Percentiles rank a stretch among this genome's conserved stretches.
Conservation (phyloP, 2,797 vertebrate species). For the Chaetodon trifasciatus region DNA sequence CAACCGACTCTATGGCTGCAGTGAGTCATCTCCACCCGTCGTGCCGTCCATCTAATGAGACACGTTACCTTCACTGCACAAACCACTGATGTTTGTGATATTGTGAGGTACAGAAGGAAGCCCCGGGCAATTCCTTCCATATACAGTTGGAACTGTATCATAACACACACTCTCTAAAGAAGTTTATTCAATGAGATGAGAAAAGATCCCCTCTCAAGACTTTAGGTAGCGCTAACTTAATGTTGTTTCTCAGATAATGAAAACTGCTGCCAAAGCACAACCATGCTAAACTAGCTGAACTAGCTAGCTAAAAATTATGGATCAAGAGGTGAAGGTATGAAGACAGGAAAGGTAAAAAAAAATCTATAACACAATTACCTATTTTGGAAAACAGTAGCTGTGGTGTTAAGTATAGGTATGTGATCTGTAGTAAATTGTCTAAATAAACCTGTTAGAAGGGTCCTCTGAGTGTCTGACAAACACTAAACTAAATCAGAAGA, state of each 20-base stretch:
- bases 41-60: neutral
- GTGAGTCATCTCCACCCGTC: slow-evolving; percentile 77
- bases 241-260: no score
- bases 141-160: neutral
- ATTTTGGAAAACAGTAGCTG: neutral
- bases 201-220: no score
- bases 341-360: neutral
- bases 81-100: no score
- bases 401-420: neutral
- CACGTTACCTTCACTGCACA: neutral
- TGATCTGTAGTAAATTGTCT: neutral
- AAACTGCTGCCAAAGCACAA: no score
- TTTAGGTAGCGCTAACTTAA: no score
- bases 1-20: slow-evolving; percentile 91
- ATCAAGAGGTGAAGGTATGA: neutral
- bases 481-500: neutral
- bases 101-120: no score
- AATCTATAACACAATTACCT: neutral
- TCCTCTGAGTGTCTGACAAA: neutral
- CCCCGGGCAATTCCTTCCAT: neutral
- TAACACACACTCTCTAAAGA: neutral
- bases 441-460: neutral
- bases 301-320: neutral
- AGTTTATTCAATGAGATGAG: no score
- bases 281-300: no score